Percentiles rank a stretch among this genome's conserved stretches.
Evolutionary conservation across 2,113 vertebrate genomes (phyloP).

Genomic region (Noturus placidus): DNA sequence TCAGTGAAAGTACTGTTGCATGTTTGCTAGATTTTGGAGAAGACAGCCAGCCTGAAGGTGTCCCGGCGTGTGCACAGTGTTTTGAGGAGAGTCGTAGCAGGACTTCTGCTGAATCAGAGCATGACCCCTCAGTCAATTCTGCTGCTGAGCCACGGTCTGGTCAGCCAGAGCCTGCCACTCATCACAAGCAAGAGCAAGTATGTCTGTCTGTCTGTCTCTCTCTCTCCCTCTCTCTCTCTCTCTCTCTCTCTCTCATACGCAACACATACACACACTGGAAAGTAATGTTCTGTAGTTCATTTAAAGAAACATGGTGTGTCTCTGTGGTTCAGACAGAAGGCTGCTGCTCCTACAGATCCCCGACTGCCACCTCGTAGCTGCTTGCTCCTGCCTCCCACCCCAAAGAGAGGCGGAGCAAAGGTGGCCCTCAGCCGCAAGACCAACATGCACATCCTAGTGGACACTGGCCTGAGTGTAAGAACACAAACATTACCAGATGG

Average conservation of each 20-base stretch:
- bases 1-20: neutral
- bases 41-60: slow-evolving; percentile 83
- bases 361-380: slow-evolving; percentile 90
- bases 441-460: slow-evolving; percentile 89
- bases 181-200: slow-evolving; percentile 89
- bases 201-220: neutral
- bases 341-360: slow-evolving; percentile 76
- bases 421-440: slow-evolving; percentile 84
- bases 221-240: neutral
- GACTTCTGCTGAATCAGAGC: slow-evolving; percentile 82
- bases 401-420: slow-evolving; percentile 82
- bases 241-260: neutral
- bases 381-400: slow-evolving; percentile 84
- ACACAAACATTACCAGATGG: neutral
- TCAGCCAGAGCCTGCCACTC: slow-evolving; percentile 92
- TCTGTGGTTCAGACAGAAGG: slow-evolving; percentile 62
- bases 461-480: slow-evolving; percentile 88
- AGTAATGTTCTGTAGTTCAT: neutral
- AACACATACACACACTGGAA: neutral
- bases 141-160: slow-evolving; percentile 86
- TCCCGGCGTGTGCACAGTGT: slow-evolving; percentile 85
- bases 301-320: neutral
- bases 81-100: slow-evolving; percentile 81
- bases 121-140: slow-evolving; percentile 83
- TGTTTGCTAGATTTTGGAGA: slow-evolving; percentile 82